Evolutionary conservation across 2,888 invertebrate genomes (phyloP), one percentile per base, ranked within the genome.

Genomic region (Sphecodes monilicornis): DNA sequence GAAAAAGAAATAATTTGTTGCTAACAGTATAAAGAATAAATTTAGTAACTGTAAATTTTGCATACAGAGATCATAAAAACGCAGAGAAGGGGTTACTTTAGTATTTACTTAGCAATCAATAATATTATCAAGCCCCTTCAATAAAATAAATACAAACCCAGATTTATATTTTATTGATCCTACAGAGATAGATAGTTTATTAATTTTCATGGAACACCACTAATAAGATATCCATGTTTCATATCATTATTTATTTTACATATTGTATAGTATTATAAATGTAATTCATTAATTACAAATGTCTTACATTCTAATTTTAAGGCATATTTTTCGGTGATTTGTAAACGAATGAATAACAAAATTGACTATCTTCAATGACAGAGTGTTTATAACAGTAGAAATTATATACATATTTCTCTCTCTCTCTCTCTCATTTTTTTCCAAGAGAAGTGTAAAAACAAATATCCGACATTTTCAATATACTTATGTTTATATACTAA

Each of bases 291-390:
- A 84, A 88, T 88, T 90, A 88, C 78, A 86, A 89, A 88, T 82
- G 90, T 81, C 88, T 90, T 90, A 90, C 69, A 75, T 81, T 22
- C 84, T 90, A 90, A 66, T 84, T 80, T 68, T 90, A 90, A 90
- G 90, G 90, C 90, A 90, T 90, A 85, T 78, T 90, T 88, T 88
- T 87, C 86, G 86, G 86, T 89, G 89, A 73, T 78, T 88, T 87
- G 74, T 77, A 82, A 87, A 90, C 69, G 41, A 83, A 86, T 87
- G 39, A 39, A 72, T 78, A 79, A 77, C 64, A 68, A 76, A 82
- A 80, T 82, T 82, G 80, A 54, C 77, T 84, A 78, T 88, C 57
- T 82, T 66, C 68, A 78, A 54, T 64, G 78, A 78, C 64, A 69
- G 57, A 60, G 64, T 80, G 43, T 85, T 73, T 64, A 64, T 80